Evolutionary conservation across 2,113 vertebrate genomes (phyloP).

Genomic region (human): DNA sequence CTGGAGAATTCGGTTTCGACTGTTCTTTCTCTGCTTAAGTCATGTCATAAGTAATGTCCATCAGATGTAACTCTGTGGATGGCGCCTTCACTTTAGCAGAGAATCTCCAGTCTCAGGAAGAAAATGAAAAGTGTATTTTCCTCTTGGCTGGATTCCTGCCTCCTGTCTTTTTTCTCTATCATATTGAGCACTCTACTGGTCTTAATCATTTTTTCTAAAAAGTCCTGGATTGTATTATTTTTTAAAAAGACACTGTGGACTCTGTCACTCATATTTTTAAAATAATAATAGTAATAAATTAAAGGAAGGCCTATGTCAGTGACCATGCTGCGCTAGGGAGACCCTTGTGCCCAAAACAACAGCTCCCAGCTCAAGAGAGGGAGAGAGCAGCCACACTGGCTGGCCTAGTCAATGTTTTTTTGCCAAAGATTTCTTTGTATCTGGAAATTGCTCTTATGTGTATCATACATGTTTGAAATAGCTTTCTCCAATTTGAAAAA

Average conservation of each 20-base stretch:
- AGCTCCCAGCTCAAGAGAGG: neutral
- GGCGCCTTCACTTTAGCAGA: neutral
- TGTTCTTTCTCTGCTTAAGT: conserved; percentile 14
- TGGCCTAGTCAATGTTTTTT: neutral
- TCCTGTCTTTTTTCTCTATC: neutral
- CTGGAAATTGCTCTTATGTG: conserved; percentile 65
- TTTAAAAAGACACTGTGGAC: conserved; percentile 67
- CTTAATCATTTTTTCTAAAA: conserved; percentile 39
- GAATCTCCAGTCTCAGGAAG: conserved; percentile 4
- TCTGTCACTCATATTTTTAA: conserved; percentile 64
- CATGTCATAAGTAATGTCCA: conserved; percentile 49
- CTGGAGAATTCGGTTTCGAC: neutral
- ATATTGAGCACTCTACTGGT: neutral
- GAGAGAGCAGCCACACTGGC: conserved; percentile 19
- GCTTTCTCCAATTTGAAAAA: conserved; percentile 58
- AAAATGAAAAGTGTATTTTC: conserved; percentile 30
- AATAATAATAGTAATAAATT: neutral
- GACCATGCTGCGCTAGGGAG: neutral
- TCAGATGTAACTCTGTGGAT: conserved; percentile 41
- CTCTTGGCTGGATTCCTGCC: conserved; percentile 40
- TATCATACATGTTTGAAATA: conserved; percentile 54
- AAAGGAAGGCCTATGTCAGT: neutral
- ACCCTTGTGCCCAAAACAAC: neutral
- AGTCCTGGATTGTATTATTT: conserved; percentile 67
- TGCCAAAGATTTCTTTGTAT: conserved; percentile 65